phyloP scores from a whole-genome alignment of 2,113 vertebrate genomes.

The Nestor notabilis region DNA sequence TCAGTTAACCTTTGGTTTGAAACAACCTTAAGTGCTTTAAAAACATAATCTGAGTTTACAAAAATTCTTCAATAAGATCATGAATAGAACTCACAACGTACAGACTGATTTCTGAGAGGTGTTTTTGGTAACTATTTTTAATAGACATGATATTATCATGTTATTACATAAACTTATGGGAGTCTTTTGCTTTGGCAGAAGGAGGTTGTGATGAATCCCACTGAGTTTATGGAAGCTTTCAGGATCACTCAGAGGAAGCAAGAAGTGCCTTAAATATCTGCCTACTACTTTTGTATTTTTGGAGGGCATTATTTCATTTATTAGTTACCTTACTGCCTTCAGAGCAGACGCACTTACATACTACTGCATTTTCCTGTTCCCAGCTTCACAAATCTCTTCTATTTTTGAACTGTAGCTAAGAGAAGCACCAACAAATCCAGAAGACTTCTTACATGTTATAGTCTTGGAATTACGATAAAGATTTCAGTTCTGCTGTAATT shows the following conservation, averaged over 20 bases:
- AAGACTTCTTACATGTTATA: not conserved
- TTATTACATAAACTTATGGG: not conserved
- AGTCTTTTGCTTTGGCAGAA: not conserved
- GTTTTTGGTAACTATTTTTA: not conserved
- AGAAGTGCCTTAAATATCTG: not conserved
- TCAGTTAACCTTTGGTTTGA: not conserved
- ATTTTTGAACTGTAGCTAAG: not conserved
- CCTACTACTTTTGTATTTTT: not conserved
- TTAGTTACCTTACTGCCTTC: not conserved
- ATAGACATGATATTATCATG: not conserved
- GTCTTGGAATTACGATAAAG: not conserved
- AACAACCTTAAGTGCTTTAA: not conserved
- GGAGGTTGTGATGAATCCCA: not conserved
- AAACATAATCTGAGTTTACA: not conserved
- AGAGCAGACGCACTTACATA: not conserved
- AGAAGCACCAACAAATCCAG: not conserved
- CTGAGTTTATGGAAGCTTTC: not conserved
- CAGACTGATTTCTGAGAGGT: not conserved
- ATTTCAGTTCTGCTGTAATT: not conserved
- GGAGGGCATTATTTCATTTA: not conserved
- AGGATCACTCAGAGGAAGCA: not conserved
- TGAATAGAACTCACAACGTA: not conserved
- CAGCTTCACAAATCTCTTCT: not conserved
- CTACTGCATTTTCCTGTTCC: not conserved
- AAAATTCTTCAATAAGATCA: not conserved